These are phyloP conservation scores for Acropora tenuis DNA, from an alignment of 64 coral and sea anemone genomes.

Conservation along the genomic window DNA sequence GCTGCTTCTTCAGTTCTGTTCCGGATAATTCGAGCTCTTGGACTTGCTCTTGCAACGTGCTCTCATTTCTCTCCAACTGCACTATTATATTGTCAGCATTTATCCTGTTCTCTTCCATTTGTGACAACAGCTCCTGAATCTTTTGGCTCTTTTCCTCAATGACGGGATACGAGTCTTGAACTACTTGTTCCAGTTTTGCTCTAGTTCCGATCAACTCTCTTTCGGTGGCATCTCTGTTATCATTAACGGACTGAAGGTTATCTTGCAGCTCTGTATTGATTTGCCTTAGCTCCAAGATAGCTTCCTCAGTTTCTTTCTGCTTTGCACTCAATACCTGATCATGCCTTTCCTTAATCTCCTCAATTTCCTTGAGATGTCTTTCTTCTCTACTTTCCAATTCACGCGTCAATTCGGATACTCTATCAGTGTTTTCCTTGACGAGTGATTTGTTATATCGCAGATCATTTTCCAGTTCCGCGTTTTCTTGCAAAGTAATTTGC, in stretches of 20 bases:
- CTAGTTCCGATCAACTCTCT: background rate
- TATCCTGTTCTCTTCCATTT: constrained; percentile 1
- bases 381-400: background rate
- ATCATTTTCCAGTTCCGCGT: background rate
- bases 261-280: constrained; percentile 30
- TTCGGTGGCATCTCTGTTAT: constrained; percentile 11
- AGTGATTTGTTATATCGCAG: background rate
- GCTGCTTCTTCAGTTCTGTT: constrained; percentile 14
- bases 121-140: background rate
- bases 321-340: background rate
- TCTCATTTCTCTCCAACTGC: constrained; percentile 30
- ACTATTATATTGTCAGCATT: constrained; percentile 19
- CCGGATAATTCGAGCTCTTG: background rate
- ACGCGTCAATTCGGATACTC: constrained; percentile 11
- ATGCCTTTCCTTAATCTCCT: background rate
- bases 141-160: constrained; percentile 28
- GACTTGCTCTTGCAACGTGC: constrained; percentile 33
- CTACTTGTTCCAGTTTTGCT: constrained; percentile 10
- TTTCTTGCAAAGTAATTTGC: background rate
- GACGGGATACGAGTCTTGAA: constrained; percentile 17
- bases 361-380: constrained; percentile 7
- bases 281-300: constrained; percentile 8
- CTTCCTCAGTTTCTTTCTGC: constrained; percentile 1
- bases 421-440: background rate
- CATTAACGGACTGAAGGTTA: background rate